Percentiles rank a stretch among this genome's conserved stretches.
Evolutionary conservation across 2,888 invertebrate species (phyloP).

Genomic region (Drosophila differens): DNA sequence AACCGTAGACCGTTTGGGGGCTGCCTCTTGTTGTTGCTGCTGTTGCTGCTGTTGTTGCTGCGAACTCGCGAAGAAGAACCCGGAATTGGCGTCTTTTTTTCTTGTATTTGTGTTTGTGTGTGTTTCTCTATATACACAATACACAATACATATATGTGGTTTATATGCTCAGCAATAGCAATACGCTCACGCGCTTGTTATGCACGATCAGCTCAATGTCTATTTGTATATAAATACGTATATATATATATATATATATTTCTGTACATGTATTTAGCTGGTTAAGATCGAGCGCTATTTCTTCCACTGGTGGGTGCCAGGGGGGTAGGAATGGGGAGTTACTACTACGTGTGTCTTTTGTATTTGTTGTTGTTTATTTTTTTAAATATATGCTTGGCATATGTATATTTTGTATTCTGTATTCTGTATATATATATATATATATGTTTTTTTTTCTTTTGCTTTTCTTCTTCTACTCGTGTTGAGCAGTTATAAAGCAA

Average conservation of each 20-base stretch:
- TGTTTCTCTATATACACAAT: constrained; percentile 5
- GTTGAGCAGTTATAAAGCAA: constrained; percentile 79
- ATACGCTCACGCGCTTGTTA: constrained; percentile 76
- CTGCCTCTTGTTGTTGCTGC: constrained; percentile 2
- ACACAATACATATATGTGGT: constrained; percentile 23
- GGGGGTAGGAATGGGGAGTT: constrained; percentile 11
- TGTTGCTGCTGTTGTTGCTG: constrained; percentile 27
- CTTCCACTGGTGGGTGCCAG: neutral
- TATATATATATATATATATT: neutral
- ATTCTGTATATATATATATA: neutral
- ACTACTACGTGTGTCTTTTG: constrained; percentile 55
- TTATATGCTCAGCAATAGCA: constrained; percentile 48
- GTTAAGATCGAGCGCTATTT: constrained; percentile 9
- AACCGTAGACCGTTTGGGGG: constrained; percentile 57
- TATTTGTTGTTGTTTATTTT: constrained; percentile 47
- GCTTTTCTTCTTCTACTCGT: constrained; percentile 28
- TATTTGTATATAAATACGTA: constrained; percentile 20
- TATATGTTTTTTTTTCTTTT: constrained; percentile 24
- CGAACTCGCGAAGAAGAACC: constrained; percentile 74
- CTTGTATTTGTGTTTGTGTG: neutral
- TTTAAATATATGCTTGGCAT: constrained; percentile 58
- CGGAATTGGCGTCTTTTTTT: constrained; percentile 71
- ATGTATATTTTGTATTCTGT: constrained; percentile 18
- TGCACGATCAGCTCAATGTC: constrained; percentile 73
- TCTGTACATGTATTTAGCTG: constrained; percentile 1